Percentiles rank a stretch among this genome's conserved stretches.
phyloP scores from a whole-genome alignment of 2,113 vertebrate genomes.

The Apteryx owenii region DNA sequence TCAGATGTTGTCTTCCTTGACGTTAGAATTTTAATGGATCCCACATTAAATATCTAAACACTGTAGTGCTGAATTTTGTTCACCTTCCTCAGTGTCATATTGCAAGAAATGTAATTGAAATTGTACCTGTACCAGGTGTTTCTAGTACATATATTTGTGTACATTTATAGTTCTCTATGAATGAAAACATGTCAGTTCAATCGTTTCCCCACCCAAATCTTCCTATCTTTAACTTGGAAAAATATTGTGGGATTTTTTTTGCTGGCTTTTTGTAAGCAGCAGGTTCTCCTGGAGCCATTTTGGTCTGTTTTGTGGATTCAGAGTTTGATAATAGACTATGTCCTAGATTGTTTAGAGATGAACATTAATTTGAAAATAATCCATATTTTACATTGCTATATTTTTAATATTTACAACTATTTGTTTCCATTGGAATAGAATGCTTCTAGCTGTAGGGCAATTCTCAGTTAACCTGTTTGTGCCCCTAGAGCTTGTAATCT shows the following conservation, averaged over 20 bases:
- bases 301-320: conserved; percentile 19
- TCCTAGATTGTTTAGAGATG: conserved; percentile 8
- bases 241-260: conserved; percentile 29
- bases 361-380: neutral
- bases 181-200: conserved; percentile 47
- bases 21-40: conserved; percentile 44
- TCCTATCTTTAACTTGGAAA: conserved; percentile 22
- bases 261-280: conserved; percentile 46
- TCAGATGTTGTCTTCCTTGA: conserved; percentile 50
- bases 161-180: conserved; percentile 51
- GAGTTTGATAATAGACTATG: conserved; percentile 6
- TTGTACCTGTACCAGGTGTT: conserved; percentile 70
- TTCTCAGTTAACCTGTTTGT: conserved; percentile 20
- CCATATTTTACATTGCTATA: neutral
- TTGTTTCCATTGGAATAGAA: conserved; percentile 37
- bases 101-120: conserved; percentile 51
- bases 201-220: neutral
- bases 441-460: neutral
- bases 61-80: conserved; percentile 59
- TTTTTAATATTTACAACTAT: conserved; percentile 28
- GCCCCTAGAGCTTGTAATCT: neutral
- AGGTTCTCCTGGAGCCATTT: conserved; percentile 48
- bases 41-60: conserved; percentile 40
- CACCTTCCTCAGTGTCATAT: conserved; percentile 45
- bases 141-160: conserved; percentile 64